A percentile compares a stretch with the other conserved stretches of the same genome.
Conservation (phyloP, 2,797 vertebrate species). For the Hypotaenidia okinawae region DNA sequence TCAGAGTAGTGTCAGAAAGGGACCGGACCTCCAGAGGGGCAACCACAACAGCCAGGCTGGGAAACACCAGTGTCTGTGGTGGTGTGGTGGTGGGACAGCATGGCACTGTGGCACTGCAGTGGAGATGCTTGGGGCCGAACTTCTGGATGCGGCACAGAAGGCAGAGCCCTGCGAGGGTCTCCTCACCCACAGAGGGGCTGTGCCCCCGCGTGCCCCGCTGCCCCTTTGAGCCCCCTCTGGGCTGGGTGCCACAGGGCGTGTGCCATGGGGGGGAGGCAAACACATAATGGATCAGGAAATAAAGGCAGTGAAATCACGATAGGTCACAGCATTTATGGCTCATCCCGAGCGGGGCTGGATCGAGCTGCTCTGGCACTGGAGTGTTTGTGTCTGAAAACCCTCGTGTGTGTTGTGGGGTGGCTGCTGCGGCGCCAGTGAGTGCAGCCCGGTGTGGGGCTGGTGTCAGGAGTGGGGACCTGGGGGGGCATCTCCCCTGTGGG, state of each 20-base stretch:
- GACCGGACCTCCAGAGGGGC: not conserved
- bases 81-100: not conserved
- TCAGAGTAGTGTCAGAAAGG: not conserved
- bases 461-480: accelerated
- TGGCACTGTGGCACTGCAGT: not conserved
- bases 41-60: accelerated
- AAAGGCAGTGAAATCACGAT: not conserved
- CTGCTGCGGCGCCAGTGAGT: not conserved
- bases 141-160: not conserved
- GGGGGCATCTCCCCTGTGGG: not conserved
- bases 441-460: accelerated
- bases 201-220: accelerated
- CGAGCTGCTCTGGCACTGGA: not conserved
- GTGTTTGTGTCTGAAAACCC: not conserved
- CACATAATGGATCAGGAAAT: not conserved
- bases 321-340: not conserved
- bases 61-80: not conserved
- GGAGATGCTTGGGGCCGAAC: not conserved
- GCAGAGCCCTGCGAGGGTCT: not conserved
- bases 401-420: accelerated
- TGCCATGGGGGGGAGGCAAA: accelerated
- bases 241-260: accelerated
- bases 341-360: not conserved
- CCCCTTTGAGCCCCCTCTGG: not conserved
- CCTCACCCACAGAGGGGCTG: accelerated